phyloP scores from a whole-genome alignment of 2,888 invertebrate genomes.

The Pyralis farinalis region DNA sequence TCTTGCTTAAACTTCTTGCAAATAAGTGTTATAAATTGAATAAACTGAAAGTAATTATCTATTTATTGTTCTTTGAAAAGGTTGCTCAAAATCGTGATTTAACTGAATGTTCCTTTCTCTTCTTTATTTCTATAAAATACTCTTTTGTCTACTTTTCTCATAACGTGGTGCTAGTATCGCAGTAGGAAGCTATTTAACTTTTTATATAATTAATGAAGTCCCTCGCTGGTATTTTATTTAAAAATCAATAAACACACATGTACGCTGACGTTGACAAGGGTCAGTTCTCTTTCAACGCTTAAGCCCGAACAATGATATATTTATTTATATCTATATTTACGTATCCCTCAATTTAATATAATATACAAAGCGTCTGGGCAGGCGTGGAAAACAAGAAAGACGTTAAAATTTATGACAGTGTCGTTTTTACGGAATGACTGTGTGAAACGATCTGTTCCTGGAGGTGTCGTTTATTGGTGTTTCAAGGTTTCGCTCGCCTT shows the following conservation, averaged over 20 bases:
- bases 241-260: slow-evolving; percentile 15
- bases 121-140: too few species aligned
- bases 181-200: too few species aligned
- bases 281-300: slow-evolving; percentile 12
- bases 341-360: slow-evolving; percentile 11
- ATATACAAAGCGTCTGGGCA: slow-evolving; percentile 1
- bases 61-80: too few species aligned
- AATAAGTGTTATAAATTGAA: too few species aligned
- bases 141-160: too few species aligned
- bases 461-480: neutral
- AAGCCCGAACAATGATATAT: neutral
- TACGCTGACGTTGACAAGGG: slow-evolving; percentile 18
- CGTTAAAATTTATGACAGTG: slow-evolving; percentile 10
- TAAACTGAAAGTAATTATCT: too few species aligned
- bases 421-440: slow-evolving; percentile 4
- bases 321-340: slow-evolving; percentile 10
- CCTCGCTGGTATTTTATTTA: slow-evolving; percentile 10
- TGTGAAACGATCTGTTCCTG: neutral
- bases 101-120: too few species aligned
- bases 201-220: slow-evolving; percentile 1
- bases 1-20: too few species aligned
- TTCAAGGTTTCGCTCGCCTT: slow-evolving; percentile 2
- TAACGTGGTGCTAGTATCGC: too few species aligned
- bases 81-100: too few species aligned
- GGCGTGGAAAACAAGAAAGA: neutral